Percentiles rank a stretch among this genome's conserved stretches.
Conservation (phyloP, 2,888 invertebrate genomes). For the Pinctada fucata region DNA sequence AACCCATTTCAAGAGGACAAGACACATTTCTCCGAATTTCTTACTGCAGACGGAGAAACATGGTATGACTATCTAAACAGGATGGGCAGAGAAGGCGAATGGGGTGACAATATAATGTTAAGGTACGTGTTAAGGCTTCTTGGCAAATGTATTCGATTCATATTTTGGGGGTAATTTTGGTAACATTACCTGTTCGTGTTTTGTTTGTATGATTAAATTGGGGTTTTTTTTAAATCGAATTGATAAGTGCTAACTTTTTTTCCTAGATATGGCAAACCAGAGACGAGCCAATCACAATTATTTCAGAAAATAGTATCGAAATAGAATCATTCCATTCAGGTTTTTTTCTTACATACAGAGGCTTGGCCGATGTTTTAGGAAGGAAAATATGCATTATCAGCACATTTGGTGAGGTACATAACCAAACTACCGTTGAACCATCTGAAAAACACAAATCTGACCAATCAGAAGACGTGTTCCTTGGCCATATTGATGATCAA, state of each 20-base stretch:
- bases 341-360: conserved; percentile 20
- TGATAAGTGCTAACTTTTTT: too few species aligned
- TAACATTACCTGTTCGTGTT: too few species aligned
- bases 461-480: conserved; percentile 6
- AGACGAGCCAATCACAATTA: too few species aligned
- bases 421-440: conserved; percentile 33
- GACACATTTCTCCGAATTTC: conserved; percentile 25
- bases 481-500: conserved; percentile 40
- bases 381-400: conserved; percentile 34
- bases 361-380: conserved; percentile 23
- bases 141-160: too few species aligned
- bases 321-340: too few species aligned
- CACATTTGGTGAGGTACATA: conserved; percentile 29
- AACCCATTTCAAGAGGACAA: conserved; percentile 30
- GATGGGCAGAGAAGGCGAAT: conserved; percentile 29
- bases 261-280: too few species aligned
- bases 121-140: conserved; percentile 8
- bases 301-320: too few species aligned
- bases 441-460: background rate
- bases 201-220: too few species aligned
- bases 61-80: conserved; percentile 25
- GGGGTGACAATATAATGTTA: conserved; percentile 31
- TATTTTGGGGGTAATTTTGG: too few species aligned
- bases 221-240: too few species aligned
- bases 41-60: conserved; percentile 18